These are phyloP conservation scores for Dryocosmus kuriphilus DNA, from an alignment of 2,888 invertebrate genomes.

Conservation along the genomic window DNA sequence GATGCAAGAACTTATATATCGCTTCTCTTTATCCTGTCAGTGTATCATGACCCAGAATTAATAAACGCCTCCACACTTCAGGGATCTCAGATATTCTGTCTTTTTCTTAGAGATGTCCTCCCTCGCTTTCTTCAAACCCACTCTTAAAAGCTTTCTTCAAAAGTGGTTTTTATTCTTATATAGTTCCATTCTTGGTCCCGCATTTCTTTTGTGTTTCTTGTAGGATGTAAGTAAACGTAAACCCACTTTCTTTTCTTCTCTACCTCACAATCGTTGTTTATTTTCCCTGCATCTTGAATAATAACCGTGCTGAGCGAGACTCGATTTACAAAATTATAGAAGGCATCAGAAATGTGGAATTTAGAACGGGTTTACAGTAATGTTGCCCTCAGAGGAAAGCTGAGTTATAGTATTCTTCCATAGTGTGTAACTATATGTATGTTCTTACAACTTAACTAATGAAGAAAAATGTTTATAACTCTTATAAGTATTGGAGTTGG, in stretches of 20 bases:
- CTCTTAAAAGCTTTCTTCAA: too few relatives aligned
- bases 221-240: background rate
- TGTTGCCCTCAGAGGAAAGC: constrained; percentile 2
- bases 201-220: too few relatives aligned
- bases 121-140: background rate
- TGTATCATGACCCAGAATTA: constrained; percentile 25
- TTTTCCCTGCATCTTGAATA: constrained; percentile 12
- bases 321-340: background rate
- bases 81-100: background rate
- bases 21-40: constrained; percentile 14
- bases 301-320: background rate
- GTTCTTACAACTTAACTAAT: background rate
- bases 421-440: background rate
- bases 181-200: too few relatives aligned
- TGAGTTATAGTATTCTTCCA: background rate
- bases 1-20: background rate
- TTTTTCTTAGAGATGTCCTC: background rate
- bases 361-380: background rate
- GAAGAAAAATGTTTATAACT: background rate
- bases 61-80: background rate
- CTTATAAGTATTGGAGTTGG: background rate
- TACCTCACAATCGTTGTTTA: background rate
- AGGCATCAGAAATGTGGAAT: background rate
- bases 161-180: too few relatives aligned
- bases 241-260: constrained; percentile 31